Percentiles rank a stretch among this genome's conserved stretches.
These are phyloP conservation scores for Glandiceps talaboti DNA, from an alignment of 53 echinoderm and acorn worm species.

Conservation along the genomic window DNA sequence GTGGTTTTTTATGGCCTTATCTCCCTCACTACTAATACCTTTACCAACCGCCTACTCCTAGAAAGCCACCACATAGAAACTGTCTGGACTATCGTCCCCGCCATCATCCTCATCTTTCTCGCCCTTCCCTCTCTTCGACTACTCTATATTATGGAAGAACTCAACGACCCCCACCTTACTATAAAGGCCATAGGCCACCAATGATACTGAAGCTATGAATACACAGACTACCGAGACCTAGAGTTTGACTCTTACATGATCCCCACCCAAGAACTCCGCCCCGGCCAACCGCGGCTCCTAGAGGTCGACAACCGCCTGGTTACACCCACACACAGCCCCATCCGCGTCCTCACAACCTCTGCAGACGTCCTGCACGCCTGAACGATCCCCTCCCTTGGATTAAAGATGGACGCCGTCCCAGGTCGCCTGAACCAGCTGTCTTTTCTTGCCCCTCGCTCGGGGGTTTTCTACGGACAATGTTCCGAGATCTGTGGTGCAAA, in stretches of 20 bases:
- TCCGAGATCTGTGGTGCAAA: too few species aligned
- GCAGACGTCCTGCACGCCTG: constrained; percentile 55
- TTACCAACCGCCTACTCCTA: too few species aligned
- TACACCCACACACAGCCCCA: constrained; percentile 26
- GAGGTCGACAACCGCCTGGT: constrained; percentile 55
- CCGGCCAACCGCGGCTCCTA: constrained; percentile 33
- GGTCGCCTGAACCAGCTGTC: too few species aligned
- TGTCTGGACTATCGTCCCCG: too few species aligned
- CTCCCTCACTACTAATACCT: too few species aligned
- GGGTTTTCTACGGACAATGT: too few species aligned
- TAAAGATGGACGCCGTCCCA: constrained; percentile 75
- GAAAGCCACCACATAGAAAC: too few species aligned
- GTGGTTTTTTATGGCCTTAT: too few species aligned
- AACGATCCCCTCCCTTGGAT: constrained; percentile 39
- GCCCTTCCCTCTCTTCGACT: constrained; percentile 51
- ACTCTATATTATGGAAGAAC: constrained; percentile 44
- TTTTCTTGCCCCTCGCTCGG: too few species aligned
- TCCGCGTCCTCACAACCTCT: constrained; percentile 38
- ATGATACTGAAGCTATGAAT: constrained; percentile 72
- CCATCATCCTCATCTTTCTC: too few species aligned
- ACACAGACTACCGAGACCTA: constrained; percentile 33
- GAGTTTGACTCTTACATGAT: constrained; percentile 68
- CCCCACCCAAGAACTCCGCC: constrained; percentile 14
- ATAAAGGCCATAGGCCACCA: constrained; percentile 66
- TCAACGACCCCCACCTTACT: constrained; percentile 37